These are phyloP conservation scores for Istiophorus platypterus DNA, from an alignment of 2,113 vertebrate species.

Conservation along the genomic window DNA sequence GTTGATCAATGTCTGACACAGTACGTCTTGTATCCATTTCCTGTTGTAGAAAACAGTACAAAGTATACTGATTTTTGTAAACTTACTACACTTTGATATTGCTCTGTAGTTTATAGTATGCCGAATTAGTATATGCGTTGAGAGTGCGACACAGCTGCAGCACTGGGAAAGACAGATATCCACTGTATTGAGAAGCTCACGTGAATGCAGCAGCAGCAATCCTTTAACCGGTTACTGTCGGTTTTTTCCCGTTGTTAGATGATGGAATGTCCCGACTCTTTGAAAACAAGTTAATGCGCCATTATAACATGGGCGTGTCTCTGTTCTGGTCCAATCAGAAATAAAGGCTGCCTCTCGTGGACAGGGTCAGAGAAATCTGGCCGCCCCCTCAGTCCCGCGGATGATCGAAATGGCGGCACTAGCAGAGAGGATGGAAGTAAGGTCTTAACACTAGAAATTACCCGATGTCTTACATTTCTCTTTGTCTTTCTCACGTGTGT, in stretches of 20 bases:
- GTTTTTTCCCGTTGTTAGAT: neutral
- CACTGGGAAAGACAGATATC: too few relatives aligned
- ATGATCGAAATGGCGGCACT: constrained; percentile 84
- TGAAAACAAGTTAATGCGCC: accelerated
- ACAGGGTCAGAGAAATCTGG: constrained; percentile 36
- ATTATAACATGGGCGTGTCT: neutral
- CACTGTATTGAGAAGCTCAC: too few relatives aligned
- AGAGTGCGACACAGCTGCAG: too few relatives aligned
- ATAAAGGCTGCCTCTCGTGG: constrained; percentile 18
- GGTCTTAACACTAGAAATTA: neutral
- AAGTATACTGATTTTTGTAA: too few relatives aligned
- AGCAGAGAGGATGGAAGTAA: constrained; percentile 85
- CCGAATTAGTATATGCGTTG: too few relatives aligned
- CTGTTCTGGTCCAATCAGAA: constrained; percentile 10
- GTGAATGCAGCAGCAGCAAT: too few relatives aligned
- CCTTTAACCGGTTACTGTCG: too few relatives aligned
- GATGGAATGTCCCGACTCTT: neutral
- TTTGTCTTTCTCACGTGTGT: accelerated
- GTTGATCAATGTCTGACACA: too few relatives aligned
- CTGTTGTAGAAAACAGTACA: too few relatives aligned
- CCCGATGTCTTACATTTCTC: accelerated
- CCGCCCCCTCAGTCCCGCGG: constrained; percentile 25
- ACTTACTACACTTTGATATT: too few relatives aligned
- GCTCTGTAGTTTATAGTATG: too few relatives aligned
- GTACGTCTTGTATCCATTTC: too few relatives aligned